Conservation (phyloP, 2,888 invertebrate genomes). For the Cenopis cana region DNA sequence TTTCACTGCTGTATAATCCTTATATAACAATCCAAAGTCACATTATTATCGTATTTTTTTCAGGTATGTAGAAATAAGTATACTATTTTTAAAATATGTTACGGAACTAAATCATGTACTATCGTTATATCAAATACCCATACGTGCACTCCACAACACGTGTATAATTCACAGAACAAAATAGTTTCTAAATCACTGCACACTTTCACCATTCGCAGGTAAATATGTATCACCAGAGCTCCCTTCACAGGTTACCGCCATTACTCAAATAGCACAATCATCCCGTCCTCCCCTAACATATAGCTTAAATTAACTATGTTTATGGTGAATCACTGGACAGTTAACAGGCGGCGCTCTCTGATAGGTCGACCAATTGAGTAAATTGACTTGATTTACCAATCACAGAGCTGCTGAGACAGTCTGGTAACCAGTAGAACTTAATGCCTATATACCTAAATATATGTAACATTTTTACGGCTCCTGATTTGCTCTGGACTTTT, state of each 20-base stretch:
- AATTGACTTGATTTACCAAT: conserved; percentile 29
- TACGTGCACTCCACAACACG: conserved; percentile 23
- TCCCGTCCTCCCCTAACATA: conserved; percentile 65
- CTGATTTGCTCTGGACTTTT: conserved; percentile 26
- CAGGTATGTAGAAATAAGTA: conserved; percentile 33
- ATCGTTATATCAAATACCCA: background rate
- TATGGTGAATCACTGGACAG: conserved; percentile 18
- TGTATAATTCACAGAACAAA: conserved; percentile 36
- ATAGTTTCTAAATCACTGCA: conserved; percentile 18
- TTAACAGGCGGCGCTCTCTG: conserved; percentile 31
- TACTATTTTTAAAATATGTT: background rate
- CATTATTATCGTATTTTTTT: conserved; percentile 7
- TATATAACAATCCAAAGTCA: conserved; percentile 1
- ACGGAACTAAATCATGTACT: background rate
- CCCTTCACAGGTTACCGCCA: conserved; percentile 71
- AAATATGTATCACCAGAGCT: conserved; percentile 29
- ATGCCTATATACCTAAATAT: conserved; percentile 36
- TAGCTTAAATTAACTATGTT: conserved; percentile 42
- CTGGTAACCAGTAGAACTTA: conserved; percentile 28
- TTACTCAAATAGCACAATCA: conserved; percentile 76
- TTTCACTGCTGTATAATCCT: conserved; percentile 21
- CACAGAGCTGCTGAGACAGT: conserved; percentile 17
- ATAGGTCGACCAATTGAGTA: conserved; percentile 25
- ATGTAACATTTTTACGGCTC: conserved; percentile 32
- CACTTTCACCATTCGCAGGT: conserved; percentile 10